phyloP scores from a whole-genome alignment of 2,888 invertebrate genomes.

The Latrodectus elegans region DNA sequence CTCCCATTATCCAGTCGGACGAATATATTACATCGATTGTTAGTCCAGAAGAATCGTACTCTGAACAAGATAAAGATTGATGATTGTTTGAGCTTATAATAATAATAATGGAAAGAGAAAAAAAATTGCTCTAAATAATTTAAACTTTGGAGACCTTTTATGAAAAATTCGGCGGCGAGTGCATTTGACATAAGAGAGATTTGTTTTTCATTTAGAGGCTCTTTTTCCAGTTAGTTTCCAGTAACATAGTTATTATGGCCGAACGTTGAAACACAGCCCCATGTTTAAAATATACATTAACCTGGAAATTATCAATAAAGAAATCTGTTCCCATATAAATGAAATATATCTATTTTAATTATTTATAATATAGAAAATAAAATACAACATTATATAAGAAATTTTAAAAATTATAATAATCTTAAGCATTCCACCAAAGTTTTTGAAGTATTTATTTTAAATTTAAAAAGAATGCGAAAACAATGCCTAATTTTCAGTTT shows the following conservation, averaged over 20 bases:
- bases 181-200: neutral
- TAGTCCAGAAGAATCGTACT: constrained; percentile 31
- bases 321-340: too few species aligned
- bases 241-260: neutral
- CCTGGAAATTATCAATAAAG: too few species aligned
- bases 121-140: constrained; percentile 39
- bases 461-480: too few species aligned
- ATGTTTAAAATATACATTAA: too few species aligned
- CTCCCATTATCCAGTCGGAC: constrained; percentile 48
- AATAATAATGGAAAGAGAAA: constrained; percentile 18
- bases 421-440: too few species aligned
- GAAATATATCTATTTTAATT: too few species aligned
- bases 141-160: constrained; percentile 25
- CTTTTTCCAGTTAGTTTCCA: constrained; percentile 13
- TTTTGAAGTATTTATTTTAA: too few species aligned
- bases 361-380: too few species aligned
- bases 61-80: constrained; percentile 58
- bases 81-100: constrained; percentile 40
- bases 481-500: too few species aligned
- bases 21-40: constrained; percentile 61
- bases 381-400: too few species aligned
- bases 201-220: constrained; percentile 8
- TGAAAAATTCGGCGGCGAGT: constrained; percentile 10
- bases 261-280: too few species aligned
- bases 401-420: too few species aligned